phyloP scores from a whole-genome alignment of 2,888 invertebrate species.

The Helobdella robusta region DNA sequence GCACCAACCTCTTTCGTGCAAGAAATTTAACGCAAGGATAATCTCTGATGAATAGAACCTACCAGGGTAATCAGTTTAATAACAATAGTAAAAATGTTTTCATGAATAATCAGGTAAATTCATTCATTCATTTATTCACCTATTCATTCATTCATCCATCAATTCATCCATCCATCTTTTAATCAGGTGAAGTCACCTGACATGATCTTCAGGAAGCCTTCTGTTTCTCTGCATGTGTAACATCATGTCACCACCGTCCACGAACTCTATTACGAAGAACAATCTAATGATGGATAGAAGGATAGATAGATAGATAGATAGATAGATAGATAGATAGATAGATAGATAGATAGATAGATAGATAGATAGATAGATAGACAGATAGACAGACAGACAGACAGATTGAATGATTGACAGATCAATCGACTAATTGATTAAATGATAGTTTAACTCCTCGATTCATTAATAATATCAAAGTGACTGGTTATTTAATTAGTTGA shows the following conservation, averaged over 20 bases:
- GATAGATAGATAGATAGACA: not conserved
- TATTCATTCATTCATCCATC: no score
- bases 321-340: not conserved
- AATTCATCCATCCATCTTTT: no score
- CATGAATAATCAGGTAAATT: no score
- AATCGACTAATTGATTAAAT: no score
- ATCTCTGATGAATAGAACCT: slow-evolving; percentile 99
- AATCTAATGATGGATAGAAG: slow-evolving; percentile 50
- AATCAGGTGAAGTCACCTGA: no score
- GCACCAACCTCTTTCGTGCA: slow-evolving; percentile 76
- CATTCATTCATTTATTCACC: no score
- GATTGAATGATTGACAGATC: no score
- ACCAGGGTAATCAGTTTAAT: no score
- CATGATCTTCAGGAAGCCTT: slow-evolving; percentile 86
- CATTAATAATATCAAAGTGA: not conserved
- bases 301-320: not conserved
- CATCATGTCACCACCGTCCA: slow-evolving; percentile 88
- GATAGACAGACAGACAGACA: no score
- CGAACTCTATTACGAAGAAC: slow-evolving; percentile 98
- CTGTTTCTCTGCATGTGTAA: slow-evolving; percentile 99
- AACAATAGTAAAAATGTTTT: no score
- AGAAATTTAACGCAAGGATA: slow-evolving; percentile 88
- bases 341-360: not conserved
- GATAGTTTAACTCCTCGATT: no score
- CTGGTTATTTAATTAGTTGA: not conserved